Conservation (phyloP, 2,888 invertebrate species). For the Micropterix aruncella region DNA sequence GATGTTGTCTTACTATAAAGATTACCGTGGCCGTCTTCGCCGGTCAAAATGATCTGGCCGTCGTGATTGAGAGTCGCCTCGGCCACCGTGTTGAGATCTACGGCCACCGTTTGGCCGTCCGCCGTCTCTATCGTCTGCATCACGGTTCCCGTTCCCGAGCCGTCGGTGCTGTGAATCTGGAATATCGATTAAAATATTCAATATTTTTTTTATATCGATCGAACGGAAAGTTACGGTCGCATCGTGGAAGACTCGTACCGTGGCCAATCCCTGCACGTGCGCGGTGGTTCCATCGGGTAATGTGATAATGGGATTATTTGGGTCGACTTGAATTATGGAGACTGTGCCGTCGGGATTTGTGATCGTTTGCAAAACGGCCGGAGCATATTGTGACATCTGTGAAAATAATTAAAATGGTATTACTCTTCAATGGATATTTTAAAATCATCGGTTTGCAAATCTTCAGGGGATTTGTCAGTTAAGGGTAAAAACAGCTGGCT, state of each 20-base stretch:
- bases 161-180: constrained; percentile 53
- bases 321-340: constrained; percentile 91
- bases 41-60: constrained; percentile 89
- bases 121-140: constrained; percentile 66
- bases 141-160: constrained; percentile 45
- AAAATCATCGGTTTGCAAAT: background rate
- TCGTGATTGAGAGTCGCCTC: constrained; percentile 85
- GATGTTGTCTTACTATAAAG: too few relatives aligned
- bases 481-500: background rate
- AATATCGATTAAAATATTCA: constrained; percentile 14
- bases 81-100: constrained; percentile 79
- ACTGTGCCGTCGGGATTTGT: constrained; percentile 94
- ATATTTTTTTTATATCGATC: too few relatives aligned
- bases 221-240: too few relatives aligned
- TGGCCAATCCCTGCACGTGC: constrained; percentile 61
- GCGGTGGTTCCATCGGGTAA: constrained; percentile 92
- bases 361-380: constrained; percentile 88
- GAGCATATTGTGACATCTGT: constrained; percentile 58
- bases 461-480: constrained; percentile 5
- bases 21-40: constrained; percentile 85
- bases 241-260: too few relatives aligned
- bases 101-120: constrained; percentile 66
- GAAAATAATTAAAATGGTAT: constrained; percentile 4
- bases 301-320: constrained; percentile 86
- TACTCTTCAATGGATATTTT: background rate